Conservation (phyloP, 2,113 vertebrate genomes). For the Anolis sagrei region DNA sequence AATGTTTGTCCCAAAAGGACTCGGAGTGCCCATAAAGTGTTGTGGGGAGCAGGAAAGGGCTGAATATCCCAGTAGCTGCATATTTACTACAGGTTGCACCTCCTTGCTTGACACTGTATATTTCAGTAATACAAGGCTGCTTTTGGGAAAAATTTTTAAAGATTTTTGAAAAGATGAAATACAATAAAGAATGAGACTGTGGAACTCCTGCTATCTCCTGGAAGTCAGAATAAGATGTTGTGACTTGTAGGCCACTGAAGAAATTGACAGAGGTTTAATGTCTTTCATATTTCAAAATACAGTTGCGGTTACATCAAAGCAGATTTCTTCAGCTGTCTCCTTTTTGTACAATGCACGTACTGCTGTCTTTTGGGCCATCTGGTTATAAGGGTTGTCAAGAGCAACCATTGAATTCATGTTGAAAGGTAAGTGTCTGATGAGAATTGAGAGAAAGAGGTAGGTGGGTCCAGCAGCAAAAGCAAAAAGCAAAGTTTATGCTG, state of each 20-base stretch:
- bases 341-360: neutral
- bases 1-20: too few species aligned
- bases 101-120: too few species aligned
- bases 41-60: too few species aligned
- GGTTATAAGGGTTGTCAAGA: slow-evolving; percentile 1
- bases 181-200: neutral
- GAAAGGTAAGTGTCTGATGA: neutral
- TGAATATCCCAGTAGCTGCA: too few species aligned
- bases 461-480: neutral
- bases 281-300: neutral
- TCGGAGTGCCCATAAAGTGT: too few species aligned
- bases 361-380: neutral
- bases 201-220: neutral
- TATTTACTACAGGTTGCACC: too few species aligned
- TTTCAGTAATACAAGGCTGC: neutral
- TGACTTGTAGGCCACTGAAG: neutral
- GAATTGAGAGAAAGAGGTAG: neutral
- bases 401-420: slow-evolving; percentile 6
- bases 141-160: neutral
- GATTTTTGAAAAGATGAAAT: neutral
- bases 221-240: neutral
- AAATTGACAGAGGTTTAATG: neutral
- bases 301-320: neutral
- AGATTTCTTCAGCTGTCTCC: neutral
- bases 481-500: neutral